Percentiles rank a stretch among this genome's conserved stretches.
Evolutionary conservation across 2,888 invertebrate species (phyloP).

Genomic region (Unio pictorum): DNA sequence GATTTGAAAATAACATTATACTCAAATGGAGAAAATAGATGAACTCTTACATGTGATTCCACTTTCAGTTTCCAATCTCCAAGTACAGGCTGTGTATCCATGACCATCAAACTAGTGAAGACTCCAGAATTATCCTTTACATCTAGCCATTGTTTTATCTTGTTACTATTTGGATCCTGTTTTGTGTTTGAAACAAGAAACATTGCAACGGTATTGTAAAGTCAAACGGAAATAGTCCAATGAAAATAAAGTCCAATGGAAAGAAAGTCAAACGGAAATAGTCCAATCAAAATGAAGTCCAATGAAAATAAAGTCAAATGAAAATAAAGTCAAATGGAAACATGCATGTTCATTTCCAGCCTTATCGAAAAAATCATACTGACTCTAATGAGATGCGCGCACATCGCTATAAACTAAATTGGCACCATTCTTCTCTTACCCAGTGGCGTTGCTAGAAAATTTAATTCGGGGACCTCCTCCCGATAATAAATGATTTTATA

Average conservation of each 20-base stretch:
- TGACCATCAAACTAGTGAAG: conserved; percentile 81
- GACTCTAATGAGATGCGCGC: no score
- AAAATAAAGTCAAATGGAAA: neutral
- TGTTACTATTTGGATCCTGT: conserved; percentile 83
- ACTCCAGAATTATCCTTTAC: conserved; percentile 76
- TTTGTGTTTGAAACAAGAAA: neutral
- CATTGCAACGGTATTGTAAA: neutral
- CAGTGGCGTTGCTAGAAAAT: no score
- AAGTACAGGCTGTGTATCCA: conserved; percentile 87
- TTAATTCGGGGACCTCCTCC: no score
- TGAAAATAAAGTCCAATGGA: neutral
- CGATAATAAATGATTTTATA: no score
- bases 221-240: neutral
- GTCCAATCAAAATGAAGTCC: no score
- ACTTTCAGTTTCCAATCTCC: conserved; percentile 90
- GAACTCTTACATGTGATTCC: conserved; percentile 72
- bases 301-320: no score
- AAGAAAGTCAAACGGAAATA: neutral
- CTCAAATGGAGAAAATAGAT: no score
- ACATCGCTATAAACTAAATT: no score
- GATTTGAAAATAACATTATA: no score
- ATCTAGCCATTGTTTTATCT: conserved; percentile 83
- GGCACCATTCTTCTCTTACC: no score
- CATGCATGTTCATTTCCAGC: no score
- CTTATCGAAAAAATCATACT: no score